Evolutionary conservation across 2,797 vertebrate genomes (phyloP).

Genomic region (Mastacembelus armatus): DNA sequence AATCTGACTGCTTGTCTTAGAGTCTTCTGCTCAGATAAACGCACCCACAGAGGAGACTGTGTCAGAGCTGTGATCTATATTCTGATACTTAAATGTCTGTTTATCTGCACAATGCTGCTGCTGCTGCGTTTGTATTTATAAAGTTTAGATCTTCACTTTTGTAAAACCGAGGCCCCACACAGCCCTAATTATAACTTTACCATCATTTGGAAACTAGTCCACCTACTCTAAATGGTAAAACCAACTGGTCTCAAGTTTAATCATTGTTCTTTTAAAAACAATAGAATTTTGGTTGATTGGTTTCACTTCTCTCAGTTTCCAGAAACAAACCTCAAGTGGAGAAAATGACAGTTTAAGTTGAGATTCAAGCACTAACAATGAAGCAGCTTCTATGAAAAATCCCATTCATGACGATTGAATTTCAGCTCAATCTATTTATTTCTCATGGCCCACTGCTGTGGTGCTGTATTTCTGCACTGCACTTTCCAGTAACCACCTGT

Average conservation of each 20-base stretch:
- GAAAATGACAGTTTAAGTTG: neutral
- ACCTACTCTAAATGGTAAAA: neutral
- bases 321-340: neutral
- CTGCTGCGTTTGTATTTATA: neutral
- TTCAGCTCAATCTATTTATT: constrained; percentile 12
- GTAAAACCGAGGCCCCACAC: neutral
- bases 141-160: neutral
- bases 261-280: neutral
- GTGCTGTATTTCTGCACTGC: constrained; percentile 21
- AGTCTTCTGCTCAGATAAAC: constrained; percentile 15
- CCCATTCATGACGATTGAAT: constrained; percentile 1
- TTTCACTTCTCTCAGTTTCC: neutral
- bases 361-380: neutral
- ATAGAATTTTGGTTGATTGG: neutral
- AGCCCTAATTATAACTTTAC: neutral
- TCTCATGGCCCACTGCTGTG: constrained; percentile 1
- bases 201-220: neutral
- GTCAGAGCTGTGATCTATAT: constrained; percentile 34
- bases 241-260: neutral
- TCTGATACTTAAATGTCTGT: constrained; percentile 21
- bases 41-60: constrained; percentile 24
- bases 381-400: constrained; percentile 4
- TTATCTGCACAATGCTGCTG: neutral
- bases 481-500: constrained; percentile 43
- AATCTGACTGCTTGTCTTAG: constrained; percentile 15